Base-by-base conservation (phyloP, 1,140 invertebrate genomes). In the Anastrepha ludens region DNA sequence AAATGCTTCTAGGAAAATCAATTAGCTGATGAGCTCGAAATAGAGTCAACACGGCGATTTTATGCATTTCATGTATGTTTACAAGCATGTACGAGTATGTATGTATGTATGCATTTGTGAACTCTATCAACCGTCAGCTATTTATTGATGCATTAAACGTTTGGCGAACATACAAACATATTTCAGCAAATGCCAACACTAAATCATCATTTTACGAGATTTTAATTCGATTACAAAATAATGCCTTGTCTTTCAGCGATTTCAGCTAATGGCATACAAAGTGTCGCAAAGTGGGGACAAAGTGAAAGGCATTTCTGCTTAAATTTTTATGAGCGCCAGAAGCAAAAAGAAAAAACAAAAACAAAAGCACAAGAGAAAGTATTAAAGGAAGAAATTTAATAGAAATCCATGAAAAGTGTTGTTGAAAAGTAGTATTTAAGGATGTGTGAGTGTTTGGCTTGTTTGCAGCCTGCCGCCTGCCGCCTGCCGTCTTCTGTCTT, bases 151-250 rank as follows among this genome's bases (percentile, higher is more conserved):
- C 15, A 81, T 8, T 81, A 50, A 81, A 55, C 62, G 41, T 74
- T n/a, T 47, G 67, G 44, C 15, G 41, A 86, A 62, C 55, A 62
- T 7, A 85, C 2, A 60, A 64, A 17, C 60, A 74, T 47, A 9
- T 86, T 47, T 20, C 58, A 15, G 29, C 65, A 87, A 87, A 67
- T 78, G 87, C 13, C 29, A 78, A 87, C 58, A 78, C 65, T 87
- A 87, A 87, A 87, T 87, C 87, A 87, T 78, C 58, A 78, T 87
- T 87, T 87, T 87, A 87, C 70, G 87, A 81, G 87, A 41, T 78
- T 64, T 87, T 87, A 87, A 87, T 87, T 87, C 87, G 87, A 87
- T 59, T 41, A 62, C 50, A 39, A 41, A 44, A 60, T 58, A 29
- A 41, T 62, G 58, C 7, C 6, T 29, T n/a, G 44, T 11, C 20